A percentile compares a stretch with the other conserved stretches of the same genome.
These are phyloP conservation scores for Buathra laborator DNA, from an alignment of 2,888 invertebrate species.

Conservation along the genomic window DNA sequence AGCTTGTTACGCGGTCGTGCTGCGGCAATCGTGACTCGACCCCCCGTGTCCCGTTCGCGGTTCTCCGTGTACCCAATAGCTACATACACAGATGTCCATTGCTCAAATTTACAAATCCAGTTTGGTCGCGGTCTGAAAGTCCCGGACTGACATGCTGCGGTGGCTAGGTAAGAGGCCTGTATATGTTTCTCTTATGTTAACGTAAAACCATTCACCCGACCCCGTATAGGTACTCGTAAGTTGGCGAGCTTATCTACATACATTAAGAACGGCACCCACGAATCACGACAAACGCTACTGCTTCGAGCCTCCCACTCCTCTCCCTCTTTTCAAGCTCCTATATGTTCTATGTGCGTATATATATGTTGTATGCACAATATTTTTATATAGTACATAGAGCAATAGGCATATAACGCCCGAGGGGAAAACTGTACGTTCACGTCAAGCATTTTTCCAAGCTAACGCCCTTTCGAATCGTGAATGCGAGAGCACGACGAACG, in stretches of 20 bases:
- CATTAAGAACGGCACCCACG: constrained; percentile 64
- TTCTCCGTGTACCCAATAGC: constrained; percentile 26
- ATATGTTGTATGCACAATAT: not conserved
- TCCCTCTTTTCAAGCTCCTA: not conserved
- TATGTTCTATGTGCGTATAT: not conserved
- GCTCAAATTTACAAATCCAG: constrained; percentile 72
- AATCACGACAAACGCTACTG: constrained; percentile 59
- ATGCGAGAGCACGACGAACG: constrained; percentile 49
- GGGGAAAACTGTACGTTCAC: constrained; percentile 64
- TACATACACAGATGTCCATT: constrained; percentile 56
- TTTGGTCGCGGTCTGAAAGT: constrained; percentile 78
- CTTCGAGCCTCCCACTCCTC: constrained; percentile 10
- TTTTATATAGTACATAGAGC: constrained; percentile 13
- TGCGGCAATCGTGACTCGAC: constrained; percentile 55
- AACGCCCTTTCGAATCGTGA: constrained; percentile 69
- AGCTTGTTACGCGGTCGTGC: constrained; percentile 34
- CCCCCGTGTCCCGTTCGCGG: constrained; percentile 14
- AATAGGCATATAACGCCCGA: constrained; percentile 43
- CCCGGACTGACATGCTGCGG: constrained; percentile 55
- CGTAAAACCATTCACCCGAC: constrained; percentile 56
- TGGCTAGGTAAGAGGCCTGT: constrained; percentile 33
- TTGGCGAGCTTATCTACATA: constrained; percentile 56
- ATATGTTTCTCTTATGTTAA: not conserved
- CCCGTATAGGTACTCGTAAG: not conserved
- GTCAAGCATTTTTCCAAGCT: constrained; percentile 57